Evolutionary conservation across 2,113 vertebrate genomes (phyloP).

Genomic region (Oncorhynchus keta): DNA sequence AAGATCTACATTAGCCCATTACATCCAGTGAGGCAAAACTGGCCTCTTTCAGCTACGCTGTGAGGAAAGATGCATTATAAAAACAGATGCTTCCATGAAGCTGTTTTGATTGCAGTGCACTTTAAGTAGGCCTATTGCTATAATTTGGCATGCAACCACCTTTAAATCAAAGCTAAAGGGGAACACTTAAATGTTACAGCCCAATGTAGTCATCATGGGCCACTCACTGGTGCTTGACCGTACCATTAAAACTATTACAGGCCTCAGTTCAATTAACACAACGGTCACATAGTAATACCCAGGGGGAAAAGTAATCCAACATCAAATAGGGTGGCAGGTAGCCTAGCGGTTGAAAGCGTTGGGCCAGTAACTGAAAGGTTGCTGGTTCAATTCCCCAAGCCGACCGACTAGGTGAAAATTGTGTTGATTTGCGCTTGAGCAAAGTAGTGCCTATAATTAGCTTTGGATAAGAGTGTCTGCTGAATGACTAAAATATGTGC

Average conservation of each 20-base stretch:
- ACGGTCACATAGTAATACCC: conserved; percentile 8
- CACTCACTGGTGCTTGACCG: not conserved
- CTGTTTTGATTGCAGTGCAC: not conserved
- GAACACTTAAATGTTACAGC: not conserved
- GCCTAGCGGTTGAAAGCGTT: too few relatives aligned
- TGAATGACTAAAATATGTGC: not conserved
- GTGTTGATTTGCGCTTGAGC: too few relatives aligned
- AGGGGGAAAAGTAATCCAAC: conserved; percentile 1
- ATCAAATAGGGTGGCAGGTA: not conserved
- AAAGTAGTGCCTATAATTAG: too few relatives aligned
- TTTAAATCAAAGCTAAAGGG: conserved; percentile 11
- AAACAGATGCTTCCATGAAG: not conserved
- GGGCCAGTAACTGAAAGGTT: too few relatives aligned
- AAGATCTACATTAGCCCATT: not conserved
- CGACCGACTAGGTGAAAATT: too few relatives aligned
- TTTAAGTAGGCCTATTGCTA: not conserved
- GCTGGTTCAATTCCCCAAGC: too few relatives aligned
- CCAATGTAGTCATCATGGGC: conserved; percentile 14
- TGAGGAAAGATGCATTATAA: not conserved
- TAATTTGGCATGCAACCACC: not conserved
- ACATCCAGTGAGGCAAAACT: not conserved
- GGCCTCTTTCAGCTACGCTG: not conserved
- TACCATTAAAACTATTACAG: conserved; percentile 8
- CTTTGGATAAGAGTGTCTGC: too few relatives aligned
- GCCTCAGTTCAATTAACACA: conserved; percentile 5